Conservation (phyloP, 2,113 vertebrate species). For the Opisthocomus hoazin region DNA sequence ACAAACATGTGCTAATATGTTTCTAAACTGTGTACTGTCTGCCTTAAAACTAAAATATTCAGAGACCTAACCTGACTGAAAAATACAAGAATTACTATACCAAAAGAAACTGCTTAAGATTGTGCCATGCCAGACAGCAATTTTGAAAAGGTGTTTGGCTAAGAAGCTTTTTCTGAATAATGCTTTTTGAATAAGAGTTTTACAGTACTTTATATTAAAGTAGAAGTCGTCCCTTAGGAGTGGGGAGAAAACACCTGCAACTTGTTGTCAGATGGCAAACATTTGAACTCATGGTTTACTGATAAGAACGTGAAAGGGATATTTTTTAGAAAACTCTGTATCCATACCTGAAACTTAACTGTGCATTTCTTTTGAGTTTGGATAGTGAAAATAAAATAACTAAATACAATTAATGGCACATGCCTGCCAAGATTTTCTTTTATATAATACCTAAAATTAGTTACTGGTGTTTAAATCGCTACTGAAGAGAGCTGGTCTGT, state of each 20-base stretch:
- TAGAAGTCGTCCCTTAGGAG: neutral
- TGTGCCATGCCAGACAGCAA: neutral
- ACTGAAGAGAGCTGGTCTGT: neutral
- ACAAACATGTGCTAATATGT: neutral
- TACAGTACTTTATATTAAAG: slow-evolving; percentile 48
- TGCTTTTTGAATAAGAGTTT: slow-evolving; percentile 3
- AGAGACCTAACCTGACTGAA: neutral
- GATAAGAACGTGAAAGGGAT: neutral
- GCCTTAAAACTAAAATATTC: slow-evolving; percentile 7
- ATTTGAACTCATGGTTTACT: neutral
- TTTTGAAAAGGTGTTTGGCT: neutral
- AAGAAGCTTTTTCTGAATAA: neutral
- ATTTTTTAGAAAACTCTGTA: neutral
- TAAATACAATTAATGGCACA: neutral
- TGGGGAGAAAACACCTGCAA: neutral
- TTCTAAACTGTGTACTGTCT: neutral
- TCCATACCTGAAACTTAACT: neutral
- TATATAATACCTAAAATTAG: neutral
- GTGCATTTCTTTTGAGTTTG: slow-evolving; percentile 10
- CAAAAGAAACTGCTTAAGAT: neutral
- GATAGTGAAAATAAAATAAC: slow-evolving; percentile 37
- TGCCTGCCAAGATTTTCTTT: neutral
- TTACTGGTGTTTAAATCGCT: neutral
- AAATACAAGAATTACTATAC: neutral
- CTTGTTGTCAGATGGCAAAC: neutral